These are phyloP conservation scores for Lycorma delicatula DNA, from an alignment of 1,140 invertebrate species.

Conservation along the genomic window DNA sequence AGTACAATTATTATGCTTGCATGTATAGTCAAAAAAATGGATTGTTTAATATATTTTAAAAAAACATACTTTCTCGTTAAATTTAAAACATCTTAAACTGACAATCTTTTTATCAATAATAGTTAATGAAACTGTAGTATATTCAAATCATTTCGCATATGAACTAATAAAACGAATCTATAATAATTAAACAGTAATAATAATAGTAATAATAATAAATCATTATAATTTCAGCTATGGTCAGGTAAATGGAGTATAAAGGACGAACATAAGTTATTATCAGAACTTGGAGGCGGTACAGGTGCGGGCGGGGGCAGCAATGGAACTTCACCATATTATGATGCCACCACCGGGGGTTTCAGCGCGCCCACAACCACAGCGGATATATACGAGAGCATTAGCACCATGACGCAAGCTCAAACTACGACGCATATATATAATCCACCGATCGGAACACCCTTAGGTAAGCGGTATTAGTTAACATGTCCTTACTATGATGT, in stretches of 20 bases:
- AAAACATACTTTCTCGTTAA: too few relatives aligned
- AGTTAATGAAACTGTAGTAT: too few relatives aligned
- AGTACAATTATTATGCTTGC: too few relatives aligned
- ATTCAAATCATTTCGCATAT: too few relatives aligned
- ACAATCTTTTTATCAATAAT: too few relatives aligned
- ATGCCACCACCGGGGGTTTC: conserved; percentile 47
- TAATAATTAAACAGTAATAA: too few relatives aligned
- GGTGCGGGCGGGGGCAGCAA: conserved; percentile 33
- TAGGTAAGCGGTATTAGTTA: too few relatives aligned
- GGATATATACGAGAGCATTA: conserved; percentile 66
- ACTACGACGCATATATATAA: conserved; percentile 53
- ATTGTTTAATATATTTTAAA: too few relatives aligned
- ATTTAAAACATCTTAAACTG: too few relatives aligned
- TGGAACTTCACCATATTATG: conserved; percentile 48
- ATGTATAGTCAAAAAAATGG: too few relatives aligned
- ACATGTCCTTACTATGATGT: too few relatives aligned
- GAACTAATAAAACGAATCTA: too few relatives aligned
- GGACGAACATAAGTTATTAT: conserved; percentile 76
- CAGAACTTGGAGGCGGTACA: conserved; percentile 56
- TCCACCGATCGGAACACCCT: conserved; percentile 58
- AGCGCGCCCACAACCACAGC: conserved; percentile 47
- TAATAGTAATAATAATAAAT: neutral
- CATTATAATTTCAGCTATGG: conserved; percentile 56
- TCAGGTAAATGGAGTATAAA: conserved; percentile 81
- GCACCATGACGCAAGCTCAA: conserved; percentile 63